Conservation (phyloP, 1,140 invertebrate genomes). For the Acromyrmex charruanus region DNA sequence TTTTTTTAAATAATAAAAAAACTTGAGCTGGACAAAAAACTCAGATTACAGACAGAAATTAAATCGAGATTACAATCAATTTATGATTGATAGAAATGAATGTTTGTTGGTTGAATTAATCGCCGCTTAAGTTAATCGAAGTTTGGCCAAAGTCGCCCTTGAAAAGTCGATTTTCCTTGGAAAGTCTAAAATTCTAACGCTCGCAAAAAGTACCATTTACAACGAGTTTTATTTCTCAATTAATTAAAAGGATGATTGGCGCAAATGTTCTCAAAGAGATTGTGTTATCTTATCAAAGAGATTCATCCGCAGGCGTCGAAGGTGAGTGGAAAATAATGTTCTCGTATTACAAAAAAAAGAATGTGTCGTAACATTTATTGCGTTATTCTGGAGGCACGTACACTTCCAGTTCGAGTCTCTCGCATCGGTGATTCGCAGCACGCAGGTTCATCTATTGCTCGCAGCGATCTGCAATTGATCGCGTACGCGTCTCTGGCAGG, state of each 20-base stretch:
- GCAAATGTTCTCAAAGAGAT: background rate
- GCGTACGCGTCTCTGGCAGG: slow-evolving; percentile 2
- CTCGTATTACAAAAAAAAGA: slow-evolving; percentile 23
- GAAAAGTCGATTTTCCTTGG: background rate
- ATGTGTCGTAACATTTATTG: slow-evolving; percentile 37
- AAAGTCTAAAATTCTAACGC: background rate
- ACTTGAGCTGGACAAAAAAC: too few relatives aligned
- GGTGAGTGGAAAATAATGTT: background rate
- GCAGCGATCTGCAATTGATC: slow-evolving; percentile 5
- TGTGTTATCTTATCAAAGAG: background rate
- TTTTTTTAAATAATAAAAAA: too few relatives aligned
- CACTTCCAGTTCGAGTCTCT: background rate
- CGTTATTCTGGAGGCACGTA: slow-evolving; percentile 1
- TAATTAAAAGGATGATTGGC: background rate
- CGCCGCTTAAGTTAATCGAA: background rate
- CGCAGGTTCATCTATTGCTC: slow-evolving; percentile 7
- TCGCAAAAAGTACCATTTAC: background rate
- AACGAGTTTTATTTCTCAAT: background rate
- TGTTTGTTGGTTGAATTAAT: background rate
- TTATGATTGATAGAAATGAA: too few relatives aligned
- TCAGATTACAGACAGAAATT: too few relatives aligned
- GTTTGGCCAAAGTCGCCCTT: background rate
- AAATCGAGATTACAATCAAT: too few relatives aligned
- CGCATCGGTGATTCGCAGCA: background rate
- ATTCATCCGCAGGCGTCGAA: background rate